Evolutionary conservation across 2,888 invertebrate species (phyloP).

Genomic region (Yponomeuta cagnagella): DNA sequence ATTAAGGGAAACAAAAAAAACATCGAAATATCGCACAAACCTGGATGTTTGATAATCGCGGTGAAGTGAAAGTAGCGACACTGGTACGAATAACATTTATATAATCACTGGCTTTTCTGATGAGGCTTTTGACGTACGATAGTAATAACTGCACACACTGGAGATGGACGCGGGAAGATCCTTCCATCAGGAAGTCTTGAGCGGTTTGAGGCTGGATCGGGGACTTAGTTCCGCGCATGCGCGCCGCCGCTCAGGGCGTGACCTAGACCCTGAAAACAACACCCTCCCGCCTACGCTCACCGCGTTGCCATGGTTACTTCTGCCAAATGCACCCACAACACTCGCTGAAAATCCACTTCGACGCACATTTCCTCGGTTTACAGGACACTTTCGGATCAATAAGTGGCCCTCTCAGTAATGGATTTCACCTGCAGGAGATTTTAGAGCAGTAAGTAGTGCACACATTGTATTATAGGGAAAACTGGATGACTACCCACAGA

Average conservation of each 20-base stretch:
- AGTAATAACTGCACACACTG: background rate
- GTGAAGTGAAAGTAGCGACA: background rate
- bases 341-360: conserved; percentile 20
- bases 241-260: conserved; percentile 59
- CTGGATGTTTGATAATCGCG: background rate
- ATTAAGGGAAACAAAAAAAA: no score
- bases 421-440: background rate
- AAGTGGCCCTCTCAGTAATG: background rate
- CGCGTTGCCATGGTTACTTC: conserved; percentile 53
- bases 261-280: conserved; percentile 74
- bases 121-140: background rate
- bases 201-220: conserved; percentile 37
- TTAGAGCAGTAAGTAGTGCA: background rate
- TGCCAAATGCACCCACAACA: conserved; percentile 30
- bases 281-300: conserved; percentile 63
- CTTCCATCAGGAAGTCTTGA: conserved; percentile 46
- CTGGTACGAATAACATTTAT: background rate
- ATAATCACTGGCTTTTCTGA: background rate
- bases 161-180: conserved; percentile 23
- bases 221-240: conserved; percentile 55
- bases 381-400: background rate
- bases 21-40: background rate
- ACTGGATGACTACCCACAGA: conserved; percentile 39
- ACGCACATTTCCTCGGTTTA: background rate
- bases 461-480: conserved; percentile 36